These are phyloP conservation scores for Heterotilapia buettikoferi DNA, from an alignment of 2,113 vertebrate species.

Conservation along the genomic window DNA sequence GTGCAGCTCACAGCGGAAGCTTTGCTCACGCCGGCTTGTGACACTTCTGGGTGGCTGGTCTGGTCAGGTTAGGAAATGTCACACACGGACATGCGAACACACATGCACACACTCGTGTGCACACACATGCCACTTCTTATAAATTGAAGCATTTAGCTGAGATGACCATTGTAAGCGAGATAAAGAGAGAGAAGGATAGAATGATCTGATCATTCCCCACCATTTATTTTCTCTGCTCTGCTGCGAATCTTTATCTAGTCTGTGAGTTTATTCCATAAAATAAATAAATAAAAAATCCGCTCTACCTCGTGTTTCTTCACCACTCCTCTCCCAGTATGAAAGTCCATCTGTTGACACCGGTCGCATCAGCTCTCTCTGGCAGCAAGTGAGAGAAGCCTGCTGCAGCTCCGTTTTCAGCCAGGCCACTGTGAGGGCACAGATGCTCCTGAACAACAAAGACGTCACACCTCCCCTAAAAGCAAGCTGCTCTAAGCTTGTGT, in stretches of 20 bases:
- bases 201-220: background rate
- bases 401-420: slow-evolving; percentile 38
- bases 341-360: slow-evolving; percentile 43
- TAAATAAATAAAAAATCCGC: background rate
- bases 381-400: slow-evolving; percentile 28
- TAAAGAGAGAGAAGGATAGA: background rate
- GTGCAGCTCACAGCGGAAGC: slow-evolving; percentile 46
- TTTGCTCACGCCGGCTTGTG: slow-evolving; percentile 42
- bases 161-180: slow-evolving; percentile 11
- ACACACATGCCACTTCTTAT: background rate
- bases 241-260: background rate
- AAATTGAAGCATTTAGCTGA: slow-evolving; percentile 4
- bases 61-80: slow-evolving; percentile 26
- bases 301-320: slow-evolving; percentile 1
- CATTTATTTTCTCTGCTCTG: background rate
- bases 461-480: slow-evolving; percentile 8
- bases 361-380: slow-evolving; percentile 27
- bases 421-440: slow-evolving; percentile 25
- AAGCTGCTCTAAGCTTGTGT: background rate
- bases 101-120: background rate
- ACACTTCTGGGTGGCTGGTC: slow-evolving; percentile 61
- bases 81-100: background rate
- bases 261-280: background rate
- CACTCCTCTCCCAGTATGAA: background rate
- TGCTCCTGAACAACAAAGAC: slow-evolving; percentile 21